Conservation (phyloP, 2,113 vertebrate genomes). For the Pelvicachromis taeniatus region DNA sequence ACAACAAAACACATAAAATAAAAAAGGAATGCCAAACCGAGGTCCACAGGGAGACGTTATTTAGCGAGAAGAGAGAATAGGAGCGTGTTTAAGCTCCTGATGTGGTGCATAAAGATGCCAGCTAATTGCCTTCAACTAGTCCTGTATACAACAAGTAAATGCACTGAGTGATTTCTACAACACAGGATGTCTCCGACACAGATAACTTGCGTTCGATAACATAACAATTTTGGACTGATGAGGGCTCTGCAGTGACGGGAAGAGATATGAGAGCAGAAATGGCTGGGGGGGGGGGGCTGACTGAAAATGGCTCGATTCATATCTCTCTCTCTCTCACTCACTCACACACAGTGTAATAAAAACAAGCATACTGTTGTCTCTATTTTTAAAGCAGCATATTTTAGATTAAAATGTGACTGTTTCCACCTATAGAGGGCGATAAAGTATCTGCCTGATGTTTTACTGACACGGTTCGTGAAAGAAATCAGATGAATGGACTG, state of each 20-base stretch:
- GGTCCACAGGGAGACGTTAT: not conserved
- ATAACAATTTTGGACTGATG: not conserved
- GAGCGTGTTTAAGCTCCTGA: not conserved
- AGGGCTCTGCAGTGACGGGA: not conserved
- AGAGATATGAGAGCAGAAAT: not conserved
- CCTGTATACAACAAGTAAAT: not conserved
- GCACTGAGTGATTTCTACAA: not conserved
- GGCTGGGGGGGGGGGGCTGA: not conserved
- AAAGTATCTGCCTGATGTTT: not conserved
- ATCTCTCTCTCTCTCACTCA: not conserved
- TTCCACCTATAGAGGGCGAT: not conserved
- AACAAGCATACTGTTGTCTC: not conserved
- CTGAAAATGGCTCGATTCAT: not conserved
- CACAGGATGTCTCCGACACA: not conserved
- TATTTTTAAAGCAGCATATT: not conserved
- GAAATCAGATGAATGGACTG: not conserved
- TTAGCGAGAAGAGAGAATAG: not conserved
- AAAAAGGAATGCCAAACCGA: conserved; percentile 19
- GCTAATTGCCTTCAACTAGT: not conserved
- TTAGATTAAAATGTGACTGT: not conserved
- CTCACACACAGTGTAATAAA: not conserved
- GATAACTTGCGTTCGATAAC: not conserved
- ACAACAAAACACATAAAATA: not conserved
- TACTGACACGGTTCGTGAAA: not conserved
- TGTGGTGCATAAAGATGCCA: not conserved